phyloP scores from a whole-genome alignment of 2,113 vertebrate genomes.

The Vimba vimba region DNA sequence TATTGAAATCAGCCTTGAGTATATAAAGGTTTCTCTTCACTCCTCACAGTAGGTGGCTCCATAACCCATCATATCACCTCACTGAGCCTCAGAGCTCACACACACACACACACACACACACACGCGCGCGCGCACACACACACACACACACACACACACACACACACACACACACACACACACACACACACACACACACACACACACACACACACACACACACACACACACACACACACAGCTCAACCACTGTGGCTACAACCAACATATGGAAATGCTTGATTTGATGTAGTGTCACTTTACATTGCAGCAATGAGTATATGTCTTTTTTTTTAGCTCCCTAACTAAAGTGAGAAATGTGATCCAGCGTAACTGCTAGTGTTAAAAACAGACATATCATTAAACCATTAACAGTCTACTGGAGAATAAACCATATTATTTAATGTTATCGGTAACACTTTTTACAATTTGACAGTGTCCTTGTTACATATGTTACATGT shows the following conservation, averaged over 20 bases:
- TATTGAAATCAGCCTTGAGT: background rate
- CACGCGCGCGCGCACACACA: slow-evolving; percentile 35
- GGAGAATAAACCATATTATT: slow-evolving; percentile 10
- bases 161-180: slow-evolving; percentile 3
- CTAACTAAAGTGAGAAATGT: slow-evolving; percentile 90
- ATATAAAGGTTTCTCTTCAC: slow-evolving; percentile 20
- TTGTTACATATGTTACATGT: background rate
- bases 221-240: slow-evolving; percentile 42
- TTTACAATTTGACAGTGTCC: too few species aligned
- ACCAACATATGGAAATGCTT: slow-evolving; percentile 99
- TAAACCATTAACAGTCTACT: slow-evolving; percentile 88
- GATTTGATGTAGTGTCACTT: slow-evolving; percentile 99
- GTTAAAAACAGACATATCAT: slow-evolving; percentile 87
- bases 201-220: slow-evolving; percentile 27
- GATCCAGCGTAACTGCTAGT: slow-evolving; percentile 91
- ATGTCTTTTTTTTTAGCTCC: slow-evolving; percentile 85
- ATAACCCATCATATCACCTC: slow-evolving; percentile 71
- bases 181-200: background rate
- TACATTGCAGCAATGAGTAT: slow-evolving; percentile 98
- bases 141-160: slow-evolving; percentile 19
- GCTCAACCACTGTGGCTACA: slow-evolving; percentile 67
- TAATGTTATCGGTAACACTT: background rate
- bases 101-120: slow-evolving; percentile 42
- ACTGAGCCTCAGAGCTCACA: background rate
- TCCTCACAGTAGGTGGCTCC: slow-evolving; percentile 86